Conservation (phyloP, 2,888 invertebrate species). For the Cerceris ruficornis region DNA sequence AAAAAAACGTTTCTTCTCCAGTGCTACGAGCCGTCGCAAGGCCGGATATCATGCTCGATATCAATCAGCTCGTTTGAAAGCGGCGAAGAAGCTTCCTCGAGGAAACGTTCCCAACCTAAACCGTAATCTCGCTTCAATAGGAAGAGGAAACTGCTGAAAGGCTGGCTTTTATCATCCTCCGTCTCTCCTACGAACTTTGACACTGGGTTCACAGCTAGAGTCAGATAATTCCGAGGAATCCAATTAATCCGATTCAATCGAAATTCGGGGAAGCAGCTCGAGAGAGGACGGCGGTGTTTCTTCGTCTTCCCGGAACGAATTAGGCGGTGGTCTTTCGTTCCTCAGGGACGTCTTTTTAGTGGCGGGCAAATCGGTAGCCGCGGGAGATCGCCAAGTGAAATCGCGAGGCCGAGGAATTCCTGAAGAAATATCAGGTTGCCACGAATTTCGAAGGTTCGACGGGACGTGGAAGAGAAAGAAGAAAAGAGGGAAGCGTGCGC, state of each 20-base stretch:
- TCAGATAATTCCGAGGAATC: constrained; percentile 52
- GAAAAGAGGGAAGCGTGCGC: constrained; percentile 10
- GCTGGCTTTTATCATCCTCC: constrained; percentile 33
- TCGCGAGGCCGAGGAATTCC: too few relatives aligned
- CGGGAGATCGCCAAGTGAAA: too few relatives aligned
- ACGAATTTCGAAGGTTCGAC: neutral
- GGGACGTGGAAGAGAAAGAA: neutral
- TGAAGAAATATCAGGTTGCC: too few relatives aligned
- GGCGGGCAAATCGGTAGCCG: neutral
- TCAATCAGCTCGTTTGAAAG: too few relatives aligned
- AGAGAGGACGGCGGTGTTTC: constrained; percentile 43
- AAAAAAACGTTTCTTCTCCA: too few relatives aligned
- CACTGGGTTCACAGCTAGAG: constrained; percentile 30
- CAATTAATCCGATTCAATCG: constrained; percentile 61
- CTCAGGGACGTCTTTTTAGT: neutral
- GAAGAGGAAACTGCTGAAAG: constrained; percentile 20
- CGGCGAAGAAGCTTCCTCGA: too few relatives aligned
- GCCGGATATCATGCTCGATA: too few relatives aligned
- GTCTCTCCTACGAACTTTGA: constrained; percentile 46
- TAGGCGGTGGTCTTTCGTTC: constrained; percentile 30
- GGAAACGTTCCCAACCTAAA: neutral
- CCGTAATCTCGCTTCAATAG: constrained; percentile 28
- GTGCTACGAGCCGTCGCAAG: too few relatives aligned
- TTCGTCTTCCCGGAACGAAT: constrained; percentile 58
- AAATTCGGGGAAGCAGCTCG: constrained; percentile 55